Conservation (phyloP, 1,140 invertebrate genomes). For the Habropoda laboriosa region DNA sequence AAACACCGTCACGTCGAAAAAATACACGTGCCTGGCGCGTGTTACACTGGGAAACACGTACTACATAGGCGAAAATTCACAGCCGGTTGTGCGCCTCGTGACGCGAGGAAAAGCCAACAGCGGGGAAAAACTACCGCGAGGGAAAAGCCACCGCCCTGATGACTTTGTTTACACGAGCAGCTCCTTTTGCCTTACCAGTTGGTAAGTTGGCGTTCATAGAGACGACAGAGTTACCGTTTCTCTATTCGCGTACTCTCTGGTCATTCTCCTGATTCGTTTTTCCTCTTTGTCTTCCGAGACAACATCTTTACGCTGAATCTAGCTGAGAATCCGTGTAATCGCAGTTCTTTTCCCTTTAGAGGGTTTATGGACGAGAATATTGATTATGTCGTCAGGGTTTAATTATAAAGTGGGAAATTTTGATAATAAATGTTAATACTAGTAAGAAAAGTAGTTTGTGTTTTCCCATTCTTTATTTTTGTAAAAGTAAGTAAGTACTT, state of each 20-base stretch:
- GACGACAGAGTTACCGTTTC: not conserved
- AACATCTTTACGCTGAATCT: not conserved
- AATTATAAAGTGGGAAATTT: too few relatives aligned
- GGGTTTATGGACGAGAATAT: too few relatives aligned
- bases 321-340: too few relatives aligned
- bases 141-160: not conserved
- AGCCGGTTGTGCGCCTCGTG: too few relatives aligned
- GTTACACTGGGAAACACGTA: not conserved
- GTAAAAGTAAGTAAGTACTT: too few relatives aligned
- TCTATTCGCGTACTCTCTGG: too few relatives aligned
- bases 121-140: not conserved
- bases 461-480: too few relatives aligned
- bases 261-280: not conserved
- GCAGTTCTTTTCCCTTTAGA: too few relatives aligned
- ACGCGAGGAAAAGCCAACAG: too few relatives aligned
- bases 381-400: too few relatives aligned
- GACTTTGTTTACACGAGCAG: not conserved
- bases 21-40: not conserved
- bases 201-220: not conserved
- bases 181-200: not conserved
- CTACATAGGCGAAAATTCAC: not conserved
- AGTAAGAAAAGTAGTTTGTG: too few relatives aligned
- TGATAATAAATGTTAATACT: too few relatives aligned
- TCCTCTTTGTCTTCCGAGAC: not conserved
- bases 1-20: constrained; percentile 14